These are phyloP conservation scores for Corvus moneduloides DNA, from an alignment of 2,113 vertebrate species.

Conservation along the genomic window DNA sequence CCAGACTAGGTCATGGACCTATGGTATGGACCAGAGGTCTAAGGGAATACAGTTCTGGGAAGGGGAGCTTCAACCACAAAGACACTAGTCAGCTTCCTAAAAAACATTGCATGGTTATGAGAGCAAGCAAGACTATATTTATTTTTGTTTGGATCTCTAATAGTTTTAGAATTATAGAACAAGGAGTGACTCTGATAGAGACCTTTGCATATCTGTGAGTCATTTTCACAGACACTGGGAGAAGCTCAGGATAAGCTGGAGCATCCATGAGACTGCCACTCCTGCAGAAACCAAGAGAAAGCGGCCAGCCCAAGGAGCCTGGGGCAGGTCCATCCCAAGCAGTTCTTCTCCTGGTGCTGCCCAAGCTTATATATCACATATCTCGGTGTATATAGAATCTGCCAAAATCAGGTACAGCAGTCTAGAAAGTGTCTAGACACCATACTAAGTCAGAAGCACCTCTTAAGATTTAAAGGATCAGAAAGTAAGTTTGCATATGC, in stretches of 20 bases:
- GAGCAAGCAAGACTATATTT: neutral
- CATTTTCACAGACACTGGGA: neutral
- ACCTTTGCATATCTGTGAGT: neutral
- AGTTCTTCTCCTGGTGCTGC: neutral
- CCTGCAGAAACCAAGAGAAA: neutral
- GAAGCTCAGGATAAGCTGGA: neutral
- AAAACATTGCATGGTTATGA: neutral
- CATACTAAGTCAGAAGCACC: neutral
- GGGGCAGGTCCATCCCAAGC: neutral
- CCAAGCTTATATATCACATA: neutral
- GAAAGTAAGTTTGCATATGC: neutral
- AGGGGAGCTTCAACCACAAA: neutral
- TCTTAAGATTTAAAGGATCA: neutral
- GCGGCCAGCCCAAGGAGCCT: neutral
- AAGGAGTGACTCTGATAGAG: neutral
- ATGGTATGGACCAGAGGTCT: neutral
- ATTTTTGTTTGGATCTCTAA: neutral
- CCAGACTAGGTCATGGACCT: neutral
- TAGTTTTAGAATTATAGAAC: neutral
- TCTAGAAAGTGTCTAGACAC: neutral
- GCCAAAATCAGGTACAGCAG: neutral
- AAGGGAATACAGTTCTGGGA: neutral
- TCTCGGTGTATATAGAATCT: fast-evolving
- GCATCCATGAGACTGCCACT: neutral
- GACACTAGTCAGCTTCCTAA: neutral